Conservation (phyloP, 2,113 vertebrate genomes). For the Syngnathoides biaculeatus region DNA sequence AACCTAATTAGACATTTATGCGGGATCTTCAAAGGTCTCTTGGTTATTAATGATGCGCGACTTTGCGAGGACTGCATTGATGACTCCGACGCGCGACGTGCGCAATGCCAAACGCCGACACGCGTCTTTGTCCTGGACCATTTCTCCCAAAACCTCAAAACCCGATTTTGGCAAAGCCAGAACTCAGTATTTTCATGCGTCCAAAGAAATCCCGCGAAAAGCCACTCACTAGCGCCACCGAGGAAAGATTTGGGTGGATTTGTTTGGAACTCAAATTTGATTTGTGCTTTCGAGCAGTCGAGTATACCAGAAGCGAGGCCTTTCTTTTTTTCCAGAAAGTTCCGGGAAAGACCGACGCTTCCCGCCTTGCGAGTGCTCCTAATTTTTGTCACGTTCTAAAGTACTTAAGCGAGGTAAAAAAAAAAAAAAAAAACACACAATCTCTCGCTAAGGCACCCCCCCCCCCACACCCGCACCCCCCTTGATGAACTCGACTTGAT, state of each 20-base stretch:
- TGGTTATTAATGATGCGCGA: slow-evolving; percentile 76
- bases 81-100: slow-evolving; percentile 61
- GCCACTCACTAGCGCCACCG: no score
- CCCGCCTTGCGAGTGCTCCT: neutral
- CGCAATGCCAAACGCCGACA: slow-evolving; percentile 40
- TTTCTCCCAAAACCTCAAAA: no score
- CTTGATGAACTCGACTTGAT: slow-evolving; percentile 33
- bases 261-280: no score
- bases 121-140: no score
- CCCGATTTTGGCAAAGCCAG: no score
- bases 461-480: no score
- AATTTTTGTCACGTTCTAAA: neutral
- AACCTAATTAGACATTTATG: slow-evolving; percentile 80
- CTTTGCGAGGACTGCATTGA: slow-evolving; percentile 66
- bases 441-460: no score
- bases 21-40: slow-evolving; percentile 76
- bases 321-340: neutral
- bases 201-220: no score
- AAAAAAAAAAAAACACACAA: neutral
- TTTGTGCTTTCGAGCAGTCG: neutral
- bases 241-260: no score
- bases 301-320: neutral
- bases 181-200: no score
- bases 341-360: neutral
- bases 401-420: no score